Conservation (phyloP, 2,888 invertebrate genomes). For the Barypeithes pellucidus region DNA sequence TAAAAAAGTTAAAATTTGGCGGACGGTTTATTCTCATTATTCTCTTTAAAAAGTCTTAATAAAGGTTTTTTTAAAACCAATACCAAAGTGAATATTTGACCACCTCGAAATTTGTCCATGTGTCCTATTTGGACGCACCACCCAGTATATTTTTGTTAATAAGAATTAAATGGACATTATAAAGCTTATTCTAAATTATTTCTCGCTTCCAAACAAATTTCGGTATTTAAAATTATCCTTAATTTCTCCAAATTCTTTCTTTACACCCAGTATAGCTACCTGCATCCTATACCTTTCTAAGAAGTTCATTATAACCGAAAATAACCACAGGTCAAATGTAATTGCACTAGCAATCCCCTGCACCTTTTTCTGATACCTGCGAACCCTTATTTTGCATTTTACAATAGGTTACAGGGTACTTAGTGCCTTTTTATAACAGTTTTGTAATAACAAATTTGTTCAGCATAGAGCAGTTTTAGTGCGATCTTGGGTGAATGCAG, state of each 20-base stretch:
- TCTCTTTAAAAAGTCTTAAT: too few species aligned
- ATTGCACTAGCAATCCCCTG: conserved; percentile 28
- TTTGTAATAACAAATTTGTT: conserved; percentile 17
- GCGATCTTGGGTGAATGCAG: neutral
- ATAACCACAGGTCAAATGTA: conserved; percentile 30
- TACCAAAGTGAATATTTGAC: too few species aligned
- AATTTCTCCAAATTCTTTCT: neutral
- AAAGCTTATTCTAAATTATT: neutral
- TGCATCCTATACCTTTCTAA: conserved; percentile 26
- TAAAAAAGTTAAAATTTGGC: too few species aligned
- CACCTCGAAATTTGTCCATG: too few species aligned
- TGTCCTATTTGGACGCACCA: too few species aligned
- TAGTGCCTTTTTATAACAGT: conserved; percentile 5
- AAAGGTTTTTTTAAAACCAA: too few species aligned
- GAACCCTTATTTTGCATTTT: conserved; percentile 35
- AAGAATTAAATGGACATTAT: neutral
- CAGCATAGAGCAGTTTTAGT: neutral
- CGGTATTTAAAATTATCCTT: neutral
- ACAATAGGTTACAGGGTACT: conserved; percentile 14
- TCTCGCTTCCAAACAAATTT: conserved; percentile 7
- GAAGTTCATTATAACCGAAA: conserved; percentile 21
- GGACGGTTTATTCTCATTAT: too few species aligned
- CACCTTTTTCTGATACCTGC: conserved; percentile 30
- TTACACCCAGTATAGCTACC: conserved; percentile 26
- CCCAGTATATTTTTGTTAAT: neutral